These are phyloP conservation scores for Heteromyza rotundicornis DNA, from an alignment of 2,888 invertebrate genomes.

Conservation along the genomic window DNA sequence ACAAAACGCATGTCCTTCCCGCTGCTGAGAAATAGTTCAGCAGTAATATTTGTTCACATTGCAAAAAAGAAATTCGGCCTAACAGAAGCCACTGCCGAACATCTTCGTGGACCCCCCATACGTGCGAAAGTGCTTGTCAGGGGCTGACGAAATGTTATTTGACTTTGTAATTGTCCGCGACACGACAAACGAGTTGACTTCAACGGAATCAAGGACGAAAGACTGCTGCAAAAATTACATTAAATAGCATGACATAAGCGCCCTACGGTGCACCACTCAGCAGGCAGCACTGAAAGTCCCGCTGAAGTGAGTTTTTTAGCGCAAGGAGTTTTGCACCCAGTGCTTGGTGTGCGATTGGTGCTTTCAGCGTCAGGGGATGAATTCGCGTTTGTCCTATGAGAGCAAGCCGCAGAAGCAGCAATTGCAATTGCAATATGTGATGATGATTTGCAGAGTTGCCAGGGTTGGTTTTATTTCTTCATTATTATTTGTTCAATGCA, in stretches of 20 bases:
- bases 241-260: conserved; percentile 24
- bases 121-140: conserved; percentile 43
- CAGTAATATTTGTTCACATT: neutral
- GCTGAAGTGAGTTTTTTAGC: neutral
- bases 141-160: conserved; percentile 36
- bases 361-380: conserved; percentile 44
- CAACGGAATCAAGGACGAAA: neutral
- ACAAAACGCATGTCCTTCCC: too few species aligned
- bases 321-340: conserved; percentile 7
- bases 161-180: conserved; percentile 44
- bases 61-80: conserved; percentile 4
- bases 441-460: too few species aligned
- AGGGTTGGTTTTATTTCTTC: too few species aligned
- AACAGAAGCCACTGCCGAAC: conserved; percentile 26
- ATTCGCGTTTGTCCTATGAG: conserved; percentile 22
- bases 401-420: too few species aligned
- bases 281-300: conserved; percentile 20
- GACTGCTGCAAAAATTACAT: neutral
- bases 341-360: conserved; percentile 49
- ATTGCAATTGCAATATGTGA: too few species aligned
- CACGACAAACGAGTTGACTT: too few species aligned
- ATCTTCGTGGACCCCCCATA: conserved; percentile 53
- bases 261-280: conserved; percentile 32
- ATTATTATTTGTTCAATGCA: too few species aligned
- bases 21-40: conserved; percentile 46